Conservation (phyloP, 2,797 vertebrate genomes). For the Channallabes apus region DNA sequence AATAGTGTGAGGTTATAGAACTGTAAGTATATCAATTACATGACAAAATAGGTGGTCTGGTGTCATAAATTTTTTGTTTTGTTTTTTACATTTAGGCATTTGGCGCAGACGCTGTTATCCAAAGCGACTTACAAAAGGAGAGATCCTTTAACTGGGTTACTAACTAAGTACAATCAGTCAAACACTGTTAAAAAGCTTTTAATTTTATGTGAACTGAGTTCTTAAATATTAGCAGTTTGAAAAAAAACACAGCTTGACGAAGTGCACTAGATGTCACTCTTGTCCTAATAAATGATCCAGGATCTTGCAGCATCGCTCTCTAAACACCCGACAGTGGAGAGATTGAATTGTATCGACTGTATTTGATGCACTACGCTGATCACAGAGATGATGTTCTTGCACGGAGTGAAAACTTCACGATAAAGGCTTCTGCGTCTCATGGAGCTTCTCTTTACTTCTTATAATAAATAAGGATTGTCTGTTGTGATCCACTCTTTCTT, state of each 20-base stretch:
- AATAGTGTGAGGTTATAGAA: background rate
- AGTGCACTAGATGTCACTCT: slow-evolving; percentile 33
- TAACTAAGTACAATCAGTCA: no score
- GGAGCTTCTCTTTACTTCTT: background rate
- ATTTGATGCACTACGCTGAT: background rate
- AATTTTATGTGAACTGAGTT: background rate
- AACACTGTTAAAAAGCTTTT: no score
- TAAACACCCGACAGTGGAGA: background rate
- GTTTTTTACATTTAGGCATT: background rate
- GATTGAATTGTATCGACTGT: no score
- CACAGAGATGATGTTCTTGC: background rate
- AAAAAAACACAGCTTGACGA: background rate
- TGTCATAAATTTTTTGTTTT: background rate
- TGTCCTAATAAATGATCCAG: background rate
- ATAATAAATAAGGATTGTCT: slow-evolving; percentile 18
- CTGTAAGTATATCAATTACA: background rate
- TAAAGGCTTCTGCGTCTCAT: background rate
- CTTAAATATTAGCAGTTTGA: background rate
- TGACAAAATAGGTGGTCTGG: background rate
- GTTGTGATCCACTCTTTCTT: slow-evolving; percentile 11
- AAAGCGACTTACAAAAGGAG: no score
- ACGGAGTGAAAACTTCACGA: background rate
- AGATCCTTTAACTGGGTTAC: no score
- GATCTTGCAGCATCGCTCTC: background rate
- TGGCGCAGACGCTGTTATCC: no score